Evolutionary conservation across 2,888 invertebrate species (phyloP), one percentile per base, ranked within the genome.

Genomic region (Tethea ocularis): DNA sequence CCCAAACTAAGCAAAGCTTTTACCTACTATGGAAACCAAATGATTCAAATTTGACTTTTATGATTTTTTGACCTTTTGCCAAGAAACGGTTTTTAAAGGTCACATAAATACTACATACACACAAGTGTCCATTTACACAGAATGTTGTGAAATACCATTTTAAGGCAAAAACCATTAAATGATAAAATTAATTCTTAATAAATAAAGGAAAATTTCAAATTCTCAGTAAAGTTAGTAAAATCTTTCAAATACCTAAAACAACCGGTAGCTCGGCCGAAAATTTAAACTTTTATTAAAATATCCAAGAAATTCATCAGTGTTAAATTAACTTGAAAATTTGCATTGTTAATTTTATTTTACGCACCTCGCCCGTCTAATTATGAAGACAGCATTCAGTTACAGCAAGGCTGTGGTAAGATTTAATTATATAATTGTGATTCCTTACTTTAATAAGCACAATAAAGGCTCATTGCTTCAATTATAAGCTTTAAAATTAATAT

Each of bases 291-390:
- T 70, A 82, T 82, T 80, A 79, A 78, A 76, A 82, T 75, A 72
- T 74, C 75, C 67, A 74, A 77, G 81, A 83, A 86, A 83, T 86
- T 87, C 79, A 81, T 86, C 84, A 82, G 75, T 77, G 77, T 74
- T 77, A 83, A 83, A 84, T 84, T 74, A 84, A 82, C 78, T 84
- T 79, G 74, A 75, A 75, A 81, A 88, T 87, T 87, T 86, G 85
- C 80, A 88, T 85, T 86, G 83, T 78, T 82, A 87, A 88, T 86
- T 83, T 82, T 80, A 83, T 83, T 83, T 78, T 75, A 80, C 81
- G 80, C 81, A 83, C 78, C 82, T 84, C 78, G 78, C 70, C 77
- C 68, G 73, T 75, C 76, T 78, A 75, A 84, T 86, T 84, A 83
- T 75, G 73, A 77, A 69, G 73, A 75, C 76, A 75, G 73, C 69